These are phyloP conservation scores for Leucoraja erinaceus DNA, from an alignment of 2,113 vertebrate species.

Conservation along the genomic window DNA sequence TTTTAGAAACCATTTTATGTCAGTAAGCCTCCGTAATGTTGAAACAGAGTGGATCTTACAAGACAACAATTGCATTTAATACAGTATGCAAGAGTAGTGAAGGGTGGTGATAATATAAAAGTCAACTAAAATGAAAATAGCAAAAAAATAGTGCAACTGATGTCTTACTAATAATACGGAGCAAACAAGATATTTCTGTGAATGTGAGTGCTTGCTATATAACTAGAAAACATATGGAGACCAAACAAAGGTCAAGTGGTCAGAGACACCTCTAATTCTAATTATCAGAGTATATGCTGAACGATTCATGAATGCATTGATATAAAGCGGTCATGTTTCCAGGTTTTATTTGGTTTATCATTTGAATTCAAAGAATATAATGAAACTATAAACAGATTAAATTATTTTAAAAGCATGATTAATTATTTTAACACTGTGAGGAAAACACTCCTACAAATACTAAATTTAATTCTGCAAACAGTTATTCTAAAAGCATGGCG, in stretches of 20 bases:
- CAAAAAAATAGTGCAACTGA: background rate
- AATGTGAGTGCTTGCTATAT: background rate
- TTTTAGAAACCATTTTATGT: background rate
- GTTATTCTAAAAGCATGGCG: background rate
- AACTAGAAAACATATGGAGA: background rate
- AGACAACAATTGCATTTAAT: background rate
- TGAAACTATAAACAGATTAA: background rate
- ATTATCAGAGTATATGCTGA: background rate
- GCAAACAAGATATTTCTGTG: background rate
- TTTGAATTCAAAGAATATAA: background rate
- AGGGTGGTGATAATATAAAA: background rate
- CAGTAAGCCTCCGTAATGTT: background rate
- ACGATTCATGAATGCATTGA: background rate
- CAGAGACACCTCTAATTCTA: background rate
- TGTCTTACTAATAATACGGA: slow-evolving; percentile 1
- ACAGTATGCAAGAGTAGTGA: background rate
- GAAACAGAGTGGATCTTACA: background rate
- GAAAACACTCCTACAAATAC: background rate
- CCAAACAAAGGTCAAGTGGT: background rate
- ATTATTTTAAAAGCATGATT: background rate
- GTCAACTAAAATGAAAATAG: background rate
- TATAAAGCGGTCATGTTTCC: background rate
- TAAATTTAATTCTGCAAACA: background rate
- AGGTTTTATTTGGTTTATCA: background rate
- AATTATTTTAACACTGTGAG: background rate